A percentile compares a stretch with the other conserved stretches of the same genome.
Conservation (phyloP, 2,888 invertebrate genomes). For the Baronia brevicornis region DNA sequence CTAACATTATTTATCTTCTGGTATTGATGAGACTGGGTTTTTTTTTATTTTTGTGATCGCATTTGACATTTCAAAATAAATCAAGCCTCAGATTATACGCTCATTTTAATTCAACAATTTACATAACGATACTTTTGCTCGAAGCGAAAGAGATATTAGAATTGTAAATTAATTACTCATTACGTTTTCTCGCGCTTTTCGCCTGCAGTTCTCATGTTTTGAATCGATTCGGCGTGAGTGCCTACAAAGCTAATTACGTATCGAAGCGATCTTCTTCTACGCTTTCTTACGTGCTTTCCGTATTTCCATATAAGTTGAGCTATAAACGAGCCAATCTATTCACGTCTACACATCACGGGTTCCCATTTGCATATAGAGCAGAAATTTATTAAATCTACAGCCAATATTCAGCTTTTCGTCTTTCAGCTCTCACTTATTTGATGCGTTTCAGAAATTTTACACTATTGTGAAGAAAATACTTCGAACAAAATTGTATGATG, state of each 20-base stretch:
- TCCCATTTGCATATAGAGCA: slow-evolving; percentile 75
- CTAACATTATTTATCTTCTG: too few species aligned
- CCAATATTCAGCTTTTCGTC: slow-evolving; percentile 71
- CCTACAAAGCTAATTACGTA: slow-evolving; percentile 73
- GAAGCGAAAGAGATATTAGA: slow-evolving; percentile 42
- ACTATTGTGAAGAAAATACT: slow-evolving; percentile 44
- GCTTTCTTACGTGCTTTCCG: slow-evolving; percentile 75
- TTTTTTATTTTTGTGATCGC: slow-evolving; percentile 1
- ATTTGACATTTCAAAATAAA: slow-evolving; percentile 26
- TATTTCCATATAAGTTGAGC: slow-evolving; percentile 76
- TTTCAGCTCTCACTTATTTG: slow-evolving; percentile 67
- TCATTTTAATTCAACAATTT: slow-evolving; percentile 39
- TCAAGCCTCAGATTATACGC: slow-evolving; percentile 23
- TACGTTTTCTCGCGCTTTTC: slow-evolving; percentile 37
- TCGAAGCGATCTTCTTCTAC: slow-evolving; percentile 69
- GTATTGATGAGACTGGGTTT: too few species aligned
- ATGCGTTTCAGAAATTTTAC: slow-evolving; percentile 56
- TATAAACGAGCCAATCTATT: slow-evolving; percentile 76
- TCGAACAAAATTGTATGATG: slow-evolving; percentile 24
- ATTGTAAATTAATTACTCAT: slow-evolving; percentile 57
- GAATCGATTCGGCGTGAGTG: slow-evolving; percentile 57
- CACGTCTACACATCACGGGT: slow-evolving; percentile 76
- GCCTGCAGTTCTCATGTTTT: slow-evolving; percentile 44
- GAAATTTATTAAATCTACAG: slow-evolving; percentile 76
- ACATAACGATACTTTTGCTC: slow-evolving; percentile 33